Percentiles rank a stretch among this genome's conserved stretches.
Evolutionary conservation across 2,797 vertebrate genomes (phyloP).

Genomic region (Acrocephalus scirpaceus): DNA sequence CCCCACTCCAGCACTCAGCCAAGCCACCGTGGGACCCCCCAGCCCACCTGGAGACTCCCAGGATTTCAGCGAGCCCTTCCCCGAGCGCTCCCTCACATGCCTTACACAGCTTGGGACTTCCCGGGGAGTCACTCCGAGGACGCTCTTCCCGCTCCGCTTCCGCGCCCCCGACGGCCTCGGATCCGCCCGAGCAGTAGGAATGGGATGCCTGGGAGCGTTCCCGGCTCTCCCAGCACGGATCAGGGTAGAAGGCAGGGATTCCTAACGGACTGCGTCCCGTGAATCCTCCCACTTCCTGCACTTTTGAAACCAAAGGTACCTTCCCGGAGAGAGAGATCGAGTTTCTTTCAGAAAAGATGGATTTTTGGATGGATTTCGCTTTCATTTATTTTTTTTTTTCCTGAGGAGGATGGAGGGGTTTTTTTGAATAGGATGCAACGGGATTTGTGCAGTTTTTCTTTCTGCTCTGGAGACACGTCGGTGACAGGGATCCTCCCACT

Average conservation of each 20-base stretch:
- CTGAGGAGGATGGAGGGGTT: background rate
- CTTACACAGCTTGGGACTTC: conserved; percentile 74
- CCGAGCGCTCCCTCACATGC: conserved; percentile 70
- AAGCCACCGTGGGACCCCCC: background rate
- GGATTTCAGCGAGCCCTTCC: background rate
- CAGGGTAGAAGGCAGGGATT: conserved; percentile 22
- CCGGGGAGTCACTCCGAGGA: background rate
- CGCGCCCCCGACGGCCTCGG: conserved; percentile 21
- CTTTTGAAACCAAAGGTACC: conserved; percentile 79
- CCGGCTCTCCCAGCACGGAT: conserved; percentile 40
- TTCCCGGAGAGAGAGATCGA: background rate
- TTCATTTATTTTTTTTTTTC: background rate
- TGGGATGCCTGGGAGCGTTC: conserved; percentile 2
- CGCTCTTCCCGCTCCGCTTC: background rate
- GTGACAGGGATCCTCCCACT: background rate
- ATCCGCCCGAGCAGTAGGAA: background rate
- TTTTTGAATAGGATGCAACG: background rate
- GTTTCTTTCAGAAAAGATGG: background rate
- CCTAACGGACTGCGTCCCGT: background rate
- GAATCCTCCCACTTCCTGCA: conserved; percentile 61
- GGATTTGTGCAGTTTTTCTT: background rate
- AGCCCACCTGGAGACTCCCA: background rate
- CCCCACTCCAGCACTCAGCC: background rate
- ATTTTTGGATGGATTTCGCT: background rate
- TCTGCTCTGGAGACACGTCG: background rate